Evolutionary conservation across 2,888 invertebrate species (phyloP).

Genomic region (Syritta pipiens): DNA sequence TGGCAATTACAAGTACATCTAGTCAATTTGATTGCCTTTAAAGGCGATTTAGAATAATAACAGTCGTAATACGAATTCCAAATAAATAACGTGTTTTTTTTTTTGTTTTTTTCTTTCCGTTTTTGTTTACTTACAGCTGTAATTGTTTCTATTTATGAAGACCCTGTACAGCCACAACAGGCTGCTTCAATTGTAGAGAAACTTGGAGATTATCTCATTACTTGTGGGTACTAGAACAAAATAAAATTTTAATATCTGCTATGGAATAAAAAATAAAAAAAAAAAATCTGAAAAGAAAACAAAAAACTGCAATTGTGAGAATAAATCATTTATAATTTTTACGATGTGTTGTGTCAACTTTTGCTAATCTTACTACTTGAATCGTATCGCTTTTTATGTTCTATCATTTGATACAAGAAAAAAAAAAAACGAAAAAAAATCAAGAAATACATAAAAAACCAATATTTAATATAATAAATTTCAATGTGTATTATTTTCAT

Average conservation of each 20-base stretch:
- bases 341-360: constrained; percentile 72
- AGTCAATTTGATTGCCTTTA: constrained; percentile 17
- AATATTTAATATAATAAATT: constrained; percentile 66
- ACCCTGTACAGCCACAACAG: constrained; percentile 97
- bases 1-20: no score
- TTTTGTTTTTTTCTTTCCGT: constrained; percentile 9
- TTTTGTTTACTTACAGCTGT: constrained; percentile 85
- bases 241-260: constrained; percentile 72
- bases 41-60: constrained; percentile 31
- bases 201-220: constrained; percentile 97
- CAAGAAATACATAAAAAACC: constrained; percentile 49
- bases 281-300: constrained; percentile 70
- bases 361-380: constrained; percentile 70
- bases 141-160: constrained; percentile 96
- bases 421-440: constrained; percentile 52
- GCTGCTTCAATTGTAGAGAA: constrained; percentile 98
- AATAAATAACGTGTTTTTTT: constrained; percentile 44
- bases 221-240: constrained; percentile 94
- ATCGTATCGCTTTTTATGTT: constrained; percentile 69
- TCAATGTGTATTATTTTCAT: constrained; percentile 68
- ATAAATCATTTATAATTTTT: constrained; percentile 68
- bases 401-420: constrained; percentile 64
- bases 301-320: constrained; percentile 72
- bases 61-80: constrained; percentile 12
- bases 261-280: constrained; percentile 64